Percentiles rank a stretch among this genome's conserved stretches.
phyloP scores from a whole-genome alignment of 1,140 invertebrate species.

The Ptiloglossa arizonensis region DNA sequence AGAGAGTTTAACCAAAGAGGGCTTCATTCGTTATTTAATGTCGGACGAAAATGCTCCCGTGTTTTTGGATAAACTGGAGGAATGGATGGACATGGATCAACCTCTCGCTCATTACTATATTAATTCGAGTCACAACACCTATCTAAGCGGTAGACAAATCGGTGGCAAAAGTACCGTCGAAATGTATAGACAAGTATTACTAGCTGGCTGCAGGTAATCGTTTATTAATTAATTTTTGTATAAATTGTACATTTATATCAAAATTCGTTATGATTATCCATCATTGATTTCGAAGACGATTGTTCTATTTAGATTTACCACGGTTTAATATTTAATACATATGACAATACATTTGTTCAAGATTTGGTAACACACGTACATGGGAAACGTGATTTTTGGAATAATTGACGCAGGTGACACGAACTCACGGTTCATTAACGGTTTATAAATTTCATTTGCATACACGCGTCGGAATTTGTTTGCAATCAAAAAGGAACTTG shows the following conservation, averaged over 20 bases:
- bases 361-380: too few species aligned
- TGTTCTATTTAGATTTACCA: too few species aligned
- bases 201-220: constrained; percentile 94
- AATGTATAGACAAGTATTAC: constrained; percentile 98
- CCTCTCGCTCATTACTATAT: constrained; percentile 99
- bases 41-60: constrained; percentile 99
- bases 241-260: constrained; percentile 7
- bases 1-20: constrained; percentile 94
- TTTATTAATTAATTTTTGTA: not conserved
- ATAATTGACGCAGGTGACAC: too few species aligned
- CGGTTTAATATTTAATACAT: too few species aligned
- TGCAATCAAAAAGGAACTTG: too few species aligned
- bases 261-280: too few species aligned
- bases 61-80: constrained; percentile 98
- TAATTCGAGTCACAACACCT: constrained; percentile 99
- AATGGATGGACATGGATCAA: constrained; percentile 99
- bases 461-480: too few species aligned
- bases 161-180: constrained; percentile 99
- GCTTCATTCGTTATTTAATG: constrained; percentile 99
- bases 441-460: too few species aligned
- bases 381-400: too few species aligned
- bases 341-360: too few species aligned
- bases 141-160: constrained; percentile 97
- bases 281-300: too few species aligned
- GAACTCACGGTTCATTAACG: too few species aligned